A percentile compares a stretch with the other conserved stretches of the same genome.
phyloP scores from a whole-genome alignment of 2,113 vertebrate species.

The Pagrus major region DNA sequence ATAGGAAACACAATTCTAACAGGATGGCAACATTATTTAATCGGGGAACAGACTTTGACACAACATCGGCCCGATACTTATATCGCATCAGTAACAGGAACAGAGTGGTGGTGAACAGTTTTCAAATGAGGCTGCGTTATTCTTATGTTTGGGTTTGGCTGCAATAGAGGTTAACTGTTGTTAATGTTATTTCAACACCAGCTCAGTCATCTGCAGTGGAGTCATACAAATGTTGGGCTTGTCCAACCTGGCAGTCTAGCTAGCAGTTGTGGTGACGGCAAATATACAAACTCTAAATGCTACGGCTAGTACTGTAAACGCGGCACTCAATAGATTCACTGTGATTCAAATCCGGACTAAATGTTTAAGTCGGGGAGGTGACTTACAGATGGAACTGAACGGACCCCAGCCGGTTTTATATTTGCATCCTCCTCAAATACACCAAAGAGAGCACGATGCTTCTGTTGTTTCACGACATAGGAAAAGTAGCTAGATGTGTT shows the following conservation, averaged over 20 bases:
- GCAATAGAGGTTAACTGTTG: background rate
- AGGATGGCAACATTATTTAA: too few species aligned
- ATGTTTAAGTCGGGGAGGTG: background rate
- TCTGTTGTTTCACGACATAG: background rate
- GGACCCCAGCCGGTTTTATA: background rate
- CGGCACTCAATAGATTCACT: background rate
- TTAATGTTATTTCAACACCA: background rate
- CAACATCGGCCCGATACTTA: too few species aligned
- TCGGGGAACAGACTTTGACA: too few species aligned
- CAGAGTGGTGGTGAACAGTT: too few species aligned
- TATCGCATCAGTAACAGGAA: too few species aligned
- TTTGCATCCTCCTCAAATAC: background rate
- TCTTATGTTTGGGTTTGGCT: too few species aligned
- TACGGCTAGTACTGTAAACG: background rate
- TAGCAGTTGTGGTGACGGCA: background rate
- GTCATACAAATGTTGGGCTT: background rate
- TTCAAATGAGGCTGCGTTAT: too few species aligned
- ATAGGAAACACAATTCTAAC: too few species aligned
- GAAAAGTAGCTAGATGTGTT: conserved; percentile 16
- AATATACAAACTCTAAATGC: background rate
- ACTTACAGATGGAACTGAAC: background rate
- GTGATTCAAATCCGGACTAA: background rate
- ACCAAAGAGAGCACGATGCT: background rate
- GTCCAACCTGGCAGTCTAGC: background rate
- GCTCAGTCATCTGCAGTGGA: background rate